A percentile compares a stretch with the other conserved stretches of the same genome.
These are phyloP conservation scores for Oscheius sp. DNA, from an alignment of 2,888 invertebrate genomes.

Conservation along the genomic window DNA sequence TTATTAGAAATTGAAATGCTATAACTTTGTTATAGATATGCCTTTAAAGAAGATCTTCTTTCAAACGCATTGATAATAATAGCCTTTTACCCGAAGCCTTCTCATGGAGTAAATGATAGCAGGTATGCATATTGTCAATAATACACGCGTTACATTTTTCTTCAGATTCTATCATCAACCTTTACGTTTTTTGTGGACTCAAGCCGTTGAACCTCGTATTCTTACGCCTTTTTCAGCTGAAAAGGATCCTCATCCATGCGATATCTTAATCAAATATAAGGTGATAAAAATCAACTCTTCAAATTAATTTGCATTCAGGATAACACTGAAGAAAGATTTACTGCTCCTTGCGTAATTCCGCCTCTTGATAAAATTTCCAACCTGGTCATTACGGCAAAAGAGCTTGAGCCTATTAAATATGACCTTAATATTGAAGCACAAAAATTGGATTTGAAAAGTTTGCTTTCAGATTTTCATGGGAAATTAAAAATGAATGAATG, in stretches of 20 bases:
- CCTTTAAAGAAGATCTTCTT: constrained; percentile 78
- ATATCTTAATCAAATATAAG: not conserved
- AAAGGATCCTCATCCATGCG: not conserved
- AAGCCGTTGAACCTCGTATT: constrained; percentile 89
- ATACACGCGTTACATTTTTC: not conserved
- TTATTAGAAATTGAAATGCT: not conserved
- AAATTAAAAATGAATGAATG: not conserved
- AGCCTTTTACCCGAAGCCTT: constrained; percentile 95
- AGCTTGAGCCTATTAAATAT: not conserved
- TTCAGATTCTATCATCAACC: constrained; percentile 93
- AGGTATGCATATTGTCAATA: constrained; percentile 75
- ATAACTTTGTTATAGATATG: constrained; percentile 63
- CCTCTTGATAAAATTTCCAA: constrained; percentile 43
- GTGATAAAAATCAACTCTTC: not conserved
- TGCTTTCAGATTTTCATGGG: not conserved
- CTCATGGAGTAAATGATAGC: constrained; percentile 94
- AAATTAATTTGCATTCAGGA: constrained; percentile 4
- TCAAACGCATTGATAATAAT: constrained; percentile 89
- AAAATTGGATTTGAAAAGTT: not conserved
- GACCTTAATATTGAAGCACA: not conserved
- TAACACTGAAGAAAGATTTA: not conserved
- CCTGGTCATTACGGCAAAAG: constrained; percentile 36
- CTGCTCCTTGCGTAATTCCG: constrained; percentile 49
- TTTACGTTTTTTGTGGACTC: constrained; percentile 90
- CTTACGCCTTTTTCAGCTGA: constrained; percentile 77